Base-by-base conservation (phyloP, 2,797 vertebrate species). In the Hephaestus fuliginosus region DNA sequence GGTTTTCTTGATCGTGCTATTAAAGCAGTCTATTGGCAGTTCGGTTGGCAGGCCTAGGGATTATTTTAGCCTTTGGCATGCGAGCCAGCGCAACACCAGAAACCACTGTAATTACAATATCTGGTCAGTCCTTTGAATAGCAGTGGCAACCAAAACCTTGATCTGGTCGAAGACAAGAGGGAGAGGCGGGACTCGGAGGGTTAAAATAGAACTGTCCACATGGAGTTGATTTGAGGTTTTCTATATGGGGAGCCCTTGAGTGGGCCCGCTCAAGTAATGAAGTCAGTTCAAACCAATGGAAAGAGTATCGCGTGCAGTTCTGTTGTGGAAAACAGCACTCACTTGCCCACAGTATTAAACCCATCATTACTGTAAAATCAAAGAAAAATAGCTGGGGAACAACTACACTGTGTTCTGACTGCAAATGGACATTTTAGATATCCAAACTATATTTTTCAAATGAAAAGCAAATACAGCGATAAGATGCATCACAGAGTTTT, bases 91-190 rank as follows among this genome's bases (percentile, higher is more conserved):
- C 86, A 88, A 85, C 85, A 90, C 92, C 91, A 93, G 82, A 94
- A 95, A 94, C 94, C 92, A 85, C 92, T 79, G 86, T 94, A 96
- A 95, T 96, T 95, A 94, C 88, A 91, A 94, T 91, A 90, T 87
- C 78, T 79, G 86, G 85, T 83, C 75, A 62, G 83, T 57, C 88
- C 89, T 95, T 93, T 92, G 92, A 91, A 89, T 80, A 87, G 87
- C 81, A 75, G 76, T 65, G 72, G 84, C 76, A 76, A 86, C 84
- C 67, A 75, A 67, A 85, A 78, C 92, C 92, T 94, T 95, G 92
- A 95, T 95, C 94, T 92, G 89, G 91, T 93, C 3, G 6, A 85
- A 88, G 83, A 91, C 89, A 77, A 84, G 81, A 61, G 76, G 86
- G 67, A 92, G 94, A 84, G 88, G 87, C 51, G 78, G 89, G 82